Evolutionary conservation across 2,797 vertebrate genomes (phyloP), one percentile per base, ranked within the genome.

Genomic region (Catostomus latipinnis): DNA sequence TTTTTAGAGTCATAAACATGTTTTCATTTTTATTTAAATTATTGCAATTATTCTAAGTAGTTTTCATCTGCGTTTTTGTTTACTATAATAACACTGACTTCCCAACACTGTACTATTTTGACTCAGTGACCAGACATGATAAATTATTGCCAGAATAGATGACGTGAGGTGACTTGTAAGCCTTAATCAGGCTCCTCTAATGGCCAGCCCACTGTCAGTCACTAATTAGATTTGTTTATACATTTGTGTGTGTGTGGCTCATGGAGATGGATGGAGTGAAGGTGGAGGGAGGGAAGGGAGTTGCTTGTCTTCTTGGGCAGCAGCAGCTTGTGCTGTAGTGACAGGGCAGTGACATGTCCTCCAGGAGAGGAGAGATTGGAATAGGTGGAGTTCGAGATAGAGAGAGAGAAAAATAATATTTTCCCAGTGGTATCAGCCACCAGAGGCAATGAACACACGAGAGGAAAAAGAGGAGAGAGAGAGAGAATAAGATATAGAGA

Each of bases 191-290:
- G 91, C 91, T 89, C 89, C 90, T 90, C 91, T 90, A 90, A 91
- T 90, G 91, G 90, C 88, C 88, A 63, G 89, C 86, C 90, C 56
- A 88, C 85, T 91, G 91, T 93, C 92, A 92, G 93, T 93, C 93
- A 91, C 91, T 93, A 94, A 94, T 94, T 93, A 91, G 91, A 91
- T 93, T 93, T 93, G 92, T 93, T 93, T 92, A 92, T 93, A 90
- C 90, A 89, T 91, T 92, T 92, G 88, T 90, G 90, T 92, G 22
- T 74, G 78, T 46, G 65, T 52, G 34, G n/a, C 13, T 76, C 66
- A 54, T 50, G n/a, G 57, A 63, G 46, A 76, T 34, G 52, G 66
- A 80, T 70, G 62, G 62, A 61, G 7, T 22, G 12, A 67, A 52
- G 56, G 60, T 54, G 34, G 34, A 34, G 68, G 6, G 16, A 71